These are phyloP conservation scores for Tetrao urogallus DNA, from an alignment of 2,113 vertebrate genomes.

Conservation along the genomic window DNA sequence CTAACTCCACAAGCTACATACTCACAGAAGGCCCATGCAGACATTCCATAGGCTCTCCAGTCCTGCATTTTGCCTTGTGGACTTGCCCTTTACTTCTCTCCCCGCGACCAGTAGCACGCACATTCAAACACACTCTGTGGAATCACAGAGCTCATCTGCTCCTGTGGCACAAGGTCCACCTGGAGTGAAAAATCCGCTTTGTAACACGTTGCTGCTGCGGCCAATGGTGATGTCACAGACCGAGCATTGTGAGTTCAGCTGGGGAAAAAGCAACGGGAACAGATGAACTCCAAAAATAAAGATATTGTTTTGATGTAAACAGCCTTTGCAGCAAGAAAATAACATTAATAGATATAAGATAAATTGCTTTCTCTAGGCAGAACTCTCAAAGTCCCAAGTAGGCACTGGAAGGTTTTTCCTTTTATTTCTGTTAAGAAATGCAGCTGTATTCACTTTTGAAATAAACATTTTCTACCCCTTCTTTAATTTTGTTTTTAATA, in stretches of 20 bases:
- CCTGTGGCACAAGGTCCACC: background rate
- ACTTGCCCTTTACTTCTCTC: background rate
- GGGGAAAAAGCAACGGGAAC: background rate
- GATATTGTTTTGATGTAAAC: slow-evolving; percentile 28
- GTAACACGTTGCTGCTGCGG: background rate
- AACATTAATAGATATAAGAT: background rate
- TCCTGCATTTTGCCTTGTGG: background rate
- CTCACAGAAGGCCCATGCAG: background rate
- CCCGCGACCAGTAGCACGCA: background rate
- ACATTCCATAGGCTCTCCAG: rapidly evolving
- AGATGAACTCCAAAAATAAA: slow-evolving; percentile 32
- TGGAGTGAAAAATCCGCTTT: slow-evolving; percentile 4
- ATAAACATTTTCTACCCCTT: background rate
- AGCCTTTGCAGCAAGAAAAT: background rate
- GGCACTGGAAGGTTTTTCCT: background rate
- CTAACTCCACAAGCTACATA: background rate
- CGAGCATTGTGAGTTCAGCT: background rate
- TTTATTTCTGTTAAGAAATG: background rate
- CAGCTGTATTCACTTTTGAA: background rate
- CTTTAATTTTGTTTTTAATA: background rate
- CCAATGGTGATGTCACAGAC: slow-evolving; percentile 39
- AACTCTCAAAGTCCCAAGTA: background rate
- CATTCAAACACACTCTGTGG: background rate
- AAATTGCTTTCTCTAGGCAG: background rate
- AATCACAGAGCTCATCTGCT: background rate